Conservation (phyloP, 2,113 vertebrate genomes). For the Nettapus auritus region DNA sequence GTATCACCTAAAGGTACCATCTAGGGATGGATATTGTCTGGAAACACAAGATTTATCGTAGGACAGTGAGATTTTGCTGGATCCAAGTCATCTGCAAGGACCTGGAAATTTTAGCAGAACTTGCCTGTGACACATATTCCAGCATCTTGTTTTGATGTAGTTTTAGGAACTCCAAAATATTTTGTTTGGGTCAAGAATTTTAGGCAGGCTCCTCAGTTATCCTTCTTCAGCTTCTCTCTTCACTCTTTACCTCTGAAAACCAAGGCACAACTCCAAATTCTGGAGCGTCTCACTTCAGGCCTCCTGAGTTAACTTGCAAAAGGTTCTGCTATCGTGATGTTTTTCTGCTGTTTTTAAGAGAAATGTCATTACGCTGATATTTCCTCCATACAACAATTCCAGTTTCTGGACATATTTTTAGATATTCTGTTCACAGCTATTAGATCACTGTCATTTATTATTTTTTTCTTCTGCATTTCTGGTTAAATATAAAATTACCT, state of each 20-base stretch:
- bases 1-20: background rate
- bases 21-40: background rate
- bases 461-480: background rate
- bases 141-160: background rate
- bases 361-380: slow-evolving; percentile 8
- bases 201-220: background rate
- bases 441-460: background rate
- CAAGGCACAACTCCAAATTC: background rate
- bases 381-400: slow-evolving; percentile 4
- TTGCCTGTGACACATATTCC: background rate
- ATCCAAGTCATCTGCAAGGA: background rate
- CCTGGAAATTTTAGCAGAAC: background rate
- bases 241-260: background rate
- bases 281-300: background rate
- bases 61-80: background rate
- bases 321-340: background rate
- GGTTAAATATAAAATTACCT: background rate
- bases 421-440: background rate
- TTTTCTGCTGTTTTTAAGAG: slow-evolving; percentile 25
- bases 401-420: background rate
- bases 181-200: background rate
- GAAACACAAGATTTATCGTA: background rate
- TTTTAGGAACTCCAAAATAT: background rate
- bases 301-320: background rate
- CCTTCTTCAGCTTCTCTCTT: background rate